Evolutionary conservation across 1,140 invertebrate genomes (phyloP).

Genomic region (Drosophila watanabei): DNA sequence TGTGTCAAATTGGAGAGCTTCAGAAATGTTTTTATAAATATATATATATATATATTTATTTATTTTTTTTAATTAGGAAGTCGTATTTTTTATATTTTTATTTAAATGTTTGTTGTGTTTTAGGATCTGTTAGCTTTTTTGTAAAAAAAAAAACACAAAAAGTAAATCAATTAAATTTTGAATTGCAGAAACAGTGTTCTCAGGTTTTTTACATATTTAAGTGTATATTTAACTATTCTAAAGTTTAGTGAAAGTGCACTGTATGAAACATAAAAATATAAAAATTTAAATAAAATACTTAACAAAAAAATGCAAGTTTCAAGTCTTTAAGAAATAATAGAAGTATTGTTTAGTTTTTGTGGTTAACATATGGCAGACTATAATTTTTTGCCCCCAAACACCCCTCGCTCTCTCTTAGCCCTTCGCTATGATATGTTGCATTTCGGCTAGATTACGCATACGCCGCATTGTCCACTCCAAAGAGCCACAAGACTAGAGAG

Average conservation of each 20-base stretch:
- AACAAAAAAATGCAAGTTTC: too few species aligned
- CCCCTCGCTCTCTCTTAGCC: background rate
- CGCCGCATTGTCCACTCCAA: slow-evolving; percentile 61
- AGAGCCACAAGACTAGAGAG: background rate
- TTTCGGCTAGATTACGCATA: slow-evolving; percentile 68
- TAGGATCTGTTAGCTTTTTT: too few species aligned
- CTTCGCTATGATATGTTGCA: slow-evolving; percentile 34
- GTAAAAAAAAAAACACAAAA: too few species aligned
- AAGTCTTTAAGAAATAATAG: too few species aligned
- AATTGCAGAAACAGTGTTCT: background rate
- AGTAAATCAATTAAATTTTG: too few species aligned
- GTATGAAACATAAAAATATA: background rate
- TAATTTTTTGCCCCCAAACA: background rate
- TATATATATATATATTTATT: background rate
- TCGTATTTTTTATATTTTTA: background rate
- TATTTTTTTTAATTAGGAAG: background rate
- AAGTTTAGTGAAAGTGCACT: background rate
- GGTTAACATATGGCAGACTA: slow-evolving; percentile 42
- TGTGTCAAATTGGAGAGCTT: background rate
- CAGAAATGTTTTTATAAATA: too few species aligned
- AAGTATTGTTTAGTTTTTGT: background rate
- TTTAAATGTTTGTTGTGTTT: background rate
- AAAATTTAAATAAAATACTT: background rate
- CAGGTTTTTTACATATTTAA: background rate
- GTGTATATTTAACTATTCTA: background rate